These are phyloP conservation scores for Ridgeia piscesae DNA, from an alignment of 1,140 invertebrate genomes.

Conservation along the genomic window DNA sequence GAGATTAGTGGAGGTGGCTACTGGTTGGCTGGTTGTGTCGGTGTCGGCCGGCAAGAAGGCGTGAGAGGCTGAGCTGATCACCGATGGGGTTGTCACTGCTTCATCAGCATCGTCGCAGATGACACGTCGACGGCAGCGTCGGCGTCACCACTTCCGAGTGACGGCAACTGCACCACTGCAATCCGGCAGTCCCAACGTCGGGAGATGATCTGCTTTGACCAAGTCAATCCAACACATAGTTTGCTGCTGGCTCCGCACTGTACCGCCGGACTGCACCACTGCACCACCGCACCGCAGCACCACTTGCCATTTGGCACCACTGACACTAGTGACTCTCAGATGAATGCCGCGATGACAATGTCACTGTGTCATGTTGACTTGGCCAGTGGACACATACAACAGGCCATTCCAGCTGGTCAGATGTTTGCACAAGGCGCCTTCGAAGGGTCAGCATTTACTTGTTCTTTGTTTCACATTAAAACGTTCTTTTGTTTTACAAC, in stretches of 20 bases:
- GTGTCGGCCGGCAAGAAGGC: neutral
- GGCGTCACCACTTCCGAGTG: neutral
- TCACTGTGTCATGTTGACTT: neutral
- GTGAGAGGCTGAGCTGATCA: neutral
- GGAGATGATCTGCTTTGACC: neutral
- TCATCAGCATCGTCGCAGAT: neutral
- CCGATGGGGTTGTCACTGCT: neutral
- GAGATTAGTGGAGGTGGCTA: neutral
- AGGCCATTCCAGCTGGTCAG: neutral
- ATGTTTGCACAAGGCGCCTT: neutral
- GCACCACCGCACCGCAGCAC: neutral
- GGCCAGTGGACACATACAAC: neutral
- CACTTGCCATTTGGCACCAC: neutral
- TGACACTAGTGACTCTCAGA: neutral
- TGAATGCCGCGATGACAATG: neutral
- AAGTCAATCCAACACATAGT: neutral
- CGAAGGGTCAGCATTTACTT: neutral
- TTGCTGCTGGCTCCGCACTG: neutral
- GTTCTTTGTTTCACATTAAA: neutral
- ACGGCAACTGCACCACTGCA: neutral
- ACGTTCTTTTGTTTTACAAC: no score
- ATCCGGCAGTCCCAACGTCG: neutral
- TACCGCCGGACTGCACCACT: neutral
- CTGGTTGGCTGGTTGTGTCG: neutral
- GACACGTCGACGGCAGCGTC: neutral